These are phyloP conservation scores for Conops quadrifasciatus DNA, from an alignment of 2,888 invertebrate species.

Conservation along the genomic window DNA sequence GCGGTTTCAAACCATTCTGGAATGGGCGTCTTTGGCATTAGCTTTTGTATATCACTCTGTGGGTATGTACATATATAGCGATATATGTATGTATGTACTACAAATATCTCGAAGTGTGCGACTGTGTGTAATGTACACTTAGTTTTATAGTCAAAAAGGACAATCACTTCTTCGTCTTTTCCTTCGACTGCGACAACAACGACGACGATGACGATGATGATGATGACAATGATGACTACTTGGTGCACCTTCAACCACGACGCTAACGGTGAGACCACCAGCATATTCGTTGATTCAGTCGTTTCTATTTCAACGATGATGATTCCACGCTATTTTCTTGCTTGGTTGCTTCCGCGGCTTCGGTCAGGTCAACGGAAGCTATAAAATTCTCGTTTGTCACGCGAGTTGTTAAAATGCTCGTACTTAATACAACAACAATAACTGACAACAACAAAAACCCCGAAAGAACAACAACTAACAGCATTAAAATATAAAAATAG, in stretches of 20 bases:
- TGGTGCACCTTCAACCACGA: conserved; percentile 33
- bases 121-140: too few species aligned
- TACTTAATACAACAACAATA: conserved; percentile 37
- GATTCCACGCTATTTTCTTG: too few species aligned
- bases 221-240: conserved; percentile 58
- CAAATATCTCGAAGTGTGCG: too few species aligned
- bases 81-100: conserved; percentile 50
- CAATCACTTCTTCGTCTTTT: conserved; percentile 59
- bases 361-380: conserved; percentile 65
- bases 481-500: too few species aligned
- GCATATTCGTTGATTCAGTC: not conserved
- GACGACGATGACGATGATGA: conserved; percentile 23
- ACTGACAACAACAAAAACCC: conserved; percentile 32
- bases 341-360: conserved; percentile 47
- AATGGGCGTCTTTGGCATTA: conserved; percentile 19
- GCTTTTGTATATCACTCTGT: conserved; percentile 8
- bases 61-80: not conserved
- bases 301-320: not conserved
- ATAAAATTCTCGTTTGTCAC: conserved; percentile 66
- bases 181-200: too few species aligned
- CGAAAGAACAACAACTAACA: conserved; percentile 22
- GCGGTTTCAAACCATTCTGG: not conserved
- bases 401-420: conserved; percentile 54
- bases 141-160: conserved; percentile 62
- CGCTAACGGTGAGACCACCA: not conserved